Conservation (phyloP, 2,797 vertebrate genomes). For the Euphonia xanthogaster region DNA sequence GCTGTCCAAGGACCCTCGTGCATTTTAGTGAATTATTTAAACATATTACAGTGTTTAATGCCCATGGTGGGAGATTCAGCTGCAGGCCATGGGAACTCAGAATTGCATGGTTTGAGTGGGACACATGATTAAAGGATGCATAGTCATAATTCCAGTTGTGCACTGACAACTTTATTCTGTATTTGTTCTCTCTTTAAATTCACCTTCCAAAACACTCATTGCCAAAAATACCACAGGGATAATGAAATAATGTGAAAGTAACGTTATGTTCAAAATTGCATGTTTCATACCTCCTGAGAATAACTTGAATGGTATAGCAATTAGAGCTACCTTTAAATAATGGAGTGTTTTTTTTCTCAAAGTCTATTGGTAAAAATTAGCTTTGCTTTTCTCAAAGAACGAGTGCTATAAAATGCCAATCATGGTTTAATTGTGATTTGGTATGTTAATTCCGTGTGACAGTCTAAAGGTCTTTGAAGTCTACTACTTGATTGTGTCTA, state of each 20-base stretch:
- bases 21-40: slow-evolving; percentile 29
- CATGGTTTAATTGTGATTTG: slow-evolving; percentile 63
- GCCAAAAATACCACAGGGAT: neutral
- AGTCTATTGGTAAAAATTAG: slow-evolving; percentile 26
- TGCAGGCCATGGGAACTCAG: neutral
- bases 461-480: slow-evolving; percentile 73
- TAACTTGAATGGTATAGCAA: slow-evolving; percentile 1
- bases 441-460: slow-evolving; percentile 72
- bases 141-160: neutral
- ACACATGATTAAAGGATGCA: neutral
- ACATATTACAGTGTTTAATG: neutral
- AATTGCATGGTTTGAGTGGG: neutral
- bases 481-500: slow-evolving; percentile 73
- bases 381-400: slow-evolving; percentile 54
- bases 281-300: slow-evolving; percentile 13
- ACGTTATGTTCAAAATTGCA: neutral
- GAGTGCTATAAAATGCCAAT: slow-evolving; percentile 68
- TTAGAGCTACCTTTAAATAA: slow-evolving; percentile 17
- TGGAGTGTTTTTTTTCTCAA: neutral
- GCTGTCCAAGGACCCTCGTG: neutral
- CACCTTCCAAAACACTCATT: neutral
- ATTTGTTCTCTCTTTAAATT: slow-evolving; percentile 6
- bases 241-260: slow-evolving; percentile 38
- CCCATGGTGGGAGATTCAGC: neutral
- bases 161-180: slow-evolving; percentile 10